Evolutionary conservation across 2,797 vertebrate species (phyloP), one percentile per base, ranked within the genome.

Genomic region (Channallabes apus): DNA sequence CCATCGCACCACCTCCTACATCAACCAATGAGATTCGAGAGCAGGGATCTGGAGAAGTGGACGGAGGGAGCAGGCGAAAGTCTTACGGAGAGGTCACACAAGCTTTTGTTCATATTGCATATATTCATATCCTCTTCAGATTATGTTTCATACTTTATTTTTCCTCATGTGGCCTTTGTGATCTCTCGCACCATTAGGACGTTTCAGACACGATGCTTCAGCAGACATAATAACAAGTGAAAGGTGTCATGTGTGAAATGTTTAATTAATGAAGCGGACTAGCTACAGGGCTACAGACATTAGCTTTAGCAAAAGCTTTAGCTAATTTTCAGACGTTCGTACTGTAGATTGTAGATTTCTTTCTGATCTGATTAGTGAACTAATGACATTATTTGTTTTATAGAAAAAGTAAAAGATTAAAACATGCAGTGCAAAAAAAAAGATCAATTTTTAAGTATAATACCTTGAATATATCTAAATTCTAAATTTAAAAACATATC

Each of bases 1-100:
- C 29, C 51, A 51, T n/a, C 59, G 77, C 73, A 38, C 24, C 89
- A 82, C 88, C 88, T 90, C 78, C 46, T 84, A 29, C 20, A 41
- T 85, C 54, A 59, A 85, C 93, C 92, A 94, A 92, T 91, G 18
- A 89, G 85, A 88, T 29, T 15, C 62, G 41, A 83, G 87, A 71
- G 88, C 61, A 78, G 88, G 64, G 54, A 59, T 59, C 75, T 35
- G 54, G 54, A 58, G 27, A 32, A 5, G 8, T 5, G 17, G 64
- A 29, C 2, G 35, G 11, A 15, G 20, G 24, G 54, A 41, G 32
- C 1, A 41, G 20, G 6, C n/a, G 15, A 20, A 78, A 61, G 24
- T 6, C 20, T 56, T 56, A 58, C 17, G 20, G 72, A 56, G 56
- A 59, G 22, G n/a, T 56, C 46, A 54, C 14, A 9, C 27, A 4